These are phyloP conservation scores for Sebastes vulpes DNA, from an alignment of 2,797 vertebrate species.

Conservation along the genomic window DNA sequence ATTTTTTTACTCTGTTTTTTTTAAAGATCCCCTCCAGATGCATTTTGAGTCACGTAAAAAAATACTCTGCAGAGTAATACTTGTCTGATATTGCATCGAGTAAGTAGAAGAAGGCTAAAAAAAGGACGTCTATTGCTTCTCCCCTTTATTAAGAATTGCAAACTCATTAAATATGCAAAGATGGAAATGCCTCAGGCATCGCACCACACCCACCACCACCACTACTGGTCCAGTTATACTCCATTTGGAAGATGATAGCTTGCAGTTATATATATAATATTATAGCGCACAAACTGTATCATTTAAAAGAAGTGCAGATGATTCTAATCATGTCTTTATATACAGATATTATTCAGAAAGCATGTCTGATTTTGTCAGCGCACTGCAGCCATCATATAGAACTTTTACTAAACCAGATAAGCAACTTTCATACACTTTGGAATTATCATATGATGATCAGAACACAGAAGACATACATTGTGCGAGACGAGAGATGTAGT, in stretches of 20 bases:
- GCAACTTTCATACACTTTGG: no score
- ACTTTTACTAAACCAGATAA: no score
- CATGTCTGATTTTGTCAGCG: background rate
- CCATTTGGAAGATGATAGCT: background rate
- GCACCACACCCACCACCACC: no score
- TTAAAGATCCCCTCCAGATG: background rate
- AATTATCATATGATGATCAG: no score
- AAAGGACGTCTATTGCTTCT: background rate
- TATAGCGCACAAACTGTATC: background rate
- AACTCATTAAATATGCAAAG: slow-evolving; percentile 3
- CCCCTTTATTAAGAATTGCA: background rate
- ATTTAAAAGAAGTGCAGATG: background rate
- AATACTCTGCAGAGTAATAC: background rate
- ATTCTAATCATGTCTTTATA: background rate
- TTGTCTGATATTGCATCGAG: background rate
- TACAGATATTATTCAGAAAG: background rate
- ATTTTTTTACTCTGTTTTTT: background rate
- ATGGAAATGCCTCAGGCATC: background rate
- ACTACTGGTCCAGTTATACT: background rate
- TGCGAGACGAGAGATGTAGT: no score
- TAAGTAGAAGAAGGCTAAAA: slow-evolving; percentile 3
- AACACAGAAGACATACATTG: no score
- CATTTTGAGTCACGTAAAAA: background rate
- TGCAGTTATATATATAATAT: no score
- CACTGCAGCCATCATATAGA: background rate